Conservation (phyloP, 1,140 invertebrate species). For the Globodera rostochiensis region DNA sequence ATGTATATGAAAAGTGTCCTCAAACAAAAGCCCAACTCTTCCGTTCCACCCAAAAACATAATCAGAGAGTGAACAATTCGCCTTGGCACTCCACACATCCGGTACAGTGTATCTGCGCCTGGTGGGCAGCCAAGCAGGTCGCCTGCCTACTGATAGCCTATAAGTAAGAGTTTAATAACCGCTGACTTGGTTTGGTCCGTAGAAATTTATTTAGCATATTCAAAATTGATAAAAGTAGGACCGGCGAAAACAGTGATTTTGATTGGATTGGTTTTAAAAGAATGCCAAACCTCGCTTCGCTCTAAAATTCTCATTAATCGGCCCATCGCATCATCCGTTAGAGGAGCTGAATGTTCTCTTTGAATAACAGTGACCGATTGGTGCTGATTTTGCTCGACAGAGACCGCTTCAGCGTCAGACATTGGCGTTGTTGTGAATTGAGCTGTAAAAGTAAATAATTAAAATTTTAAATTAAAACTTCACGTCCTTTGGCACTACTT, state of each 20-base stretch:
- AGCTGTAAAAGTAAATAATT: no score
- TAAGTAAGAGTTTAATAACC: not conserved
- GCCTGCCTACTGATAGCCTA: not conserved
- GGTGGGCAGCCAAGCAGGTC: not conserved
- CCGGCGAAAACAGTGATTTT: not conserved
- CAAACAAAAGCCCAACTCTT: not conserved
- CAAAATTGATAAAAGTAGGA: no score
- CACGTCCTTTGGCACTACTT: no score
- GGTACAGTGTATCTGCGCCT: conserved; percentile 21
- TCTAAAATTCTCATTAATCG: not conserved
- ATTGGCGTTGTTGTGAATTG: no score
- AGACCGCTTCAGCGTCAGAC: no score
- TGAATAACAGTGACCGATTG: not conserved
- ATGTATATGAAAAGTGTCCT: not conserved
- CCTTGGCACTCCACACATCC: conserved; percentile 39
- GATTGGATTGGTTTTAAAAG: not conserved
- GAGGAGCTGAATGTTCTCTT: not conserved
- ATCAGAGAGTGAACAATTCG: conserved; percentile 36
- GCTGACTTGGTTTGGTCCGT: not conserved
- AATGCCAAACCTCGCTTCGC: not conserved
- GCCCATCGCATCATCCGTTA: not conserved
- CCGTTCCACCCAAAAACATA: not conserved
- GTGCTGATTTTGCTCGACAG: no score
- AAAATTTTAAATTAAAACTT: no score
- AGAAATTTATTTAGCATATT: no score